Evolutionary conservation across 2,113 vertebrate species (phyloP).

Genomic region (Microcebus ravelobensis): DNA sequence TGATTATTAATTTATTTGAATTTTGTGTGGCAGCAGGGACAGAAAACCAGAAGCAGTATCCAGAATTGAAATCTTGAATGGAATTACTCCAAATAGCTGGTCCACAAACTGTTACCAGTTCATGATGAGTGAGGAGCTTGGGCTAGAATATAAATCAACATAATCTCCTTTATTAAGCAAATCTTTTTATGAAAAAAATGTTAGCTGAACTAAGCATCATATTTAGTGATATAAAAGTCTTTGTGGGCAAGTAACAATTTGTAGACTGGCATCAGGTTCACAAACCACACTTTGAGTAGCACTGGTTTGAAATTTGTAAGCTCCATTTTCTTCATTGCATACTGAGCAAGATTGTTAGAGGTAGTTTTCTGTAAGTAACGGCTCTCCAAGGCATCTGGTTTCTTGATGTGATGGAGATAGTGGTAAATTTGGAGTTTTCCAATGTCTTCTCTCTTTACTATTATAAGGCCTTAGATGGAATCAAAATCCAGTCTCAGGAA

Average conservation of each 20-base stretch:
- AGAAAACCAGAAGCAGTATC: neutral
- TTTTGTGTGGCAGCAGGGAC: neutral
- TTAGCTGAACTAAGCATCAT: neutral
- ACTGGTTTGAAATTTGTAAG: neutral
- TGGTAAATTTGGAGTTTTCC: conserved; percentile 2
- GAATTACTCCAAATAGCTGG: neutral
- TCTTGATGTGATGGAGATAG: neutral
- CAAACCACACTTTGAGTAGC: neutral
- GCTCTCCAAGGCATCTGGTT: neutral
- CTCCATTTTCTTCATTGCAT: neutral
- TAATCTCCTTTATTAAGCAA: neutral
- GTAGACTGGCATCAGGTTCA: neutral
- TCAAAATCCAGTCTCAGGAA: neutral
- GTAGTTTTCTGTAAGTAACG: neutral
- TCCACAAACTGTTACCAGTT: neutral
- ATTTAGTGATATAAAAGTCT: neutral
- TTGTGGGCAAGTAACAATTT: neutral
- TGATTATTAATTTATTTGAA: neutral
- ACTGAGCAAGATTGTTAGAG: neutral
- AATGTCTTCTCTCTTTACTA: neutral
- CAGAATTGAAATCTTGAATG: neutral
- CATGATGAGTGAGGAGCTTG: neutral
- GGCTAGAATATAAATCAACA: neutral
- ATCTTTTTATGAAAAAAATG: neutral
- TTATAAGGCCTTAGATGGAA: neutral